A percentile compares a stretch with the other conserved stretches of the same genome.
These are phyloP conservation scores for Resseliella maxima DNA, from an alignment of 2,888 invertebrate genomes.

Conservation along the genomic window DNA sequence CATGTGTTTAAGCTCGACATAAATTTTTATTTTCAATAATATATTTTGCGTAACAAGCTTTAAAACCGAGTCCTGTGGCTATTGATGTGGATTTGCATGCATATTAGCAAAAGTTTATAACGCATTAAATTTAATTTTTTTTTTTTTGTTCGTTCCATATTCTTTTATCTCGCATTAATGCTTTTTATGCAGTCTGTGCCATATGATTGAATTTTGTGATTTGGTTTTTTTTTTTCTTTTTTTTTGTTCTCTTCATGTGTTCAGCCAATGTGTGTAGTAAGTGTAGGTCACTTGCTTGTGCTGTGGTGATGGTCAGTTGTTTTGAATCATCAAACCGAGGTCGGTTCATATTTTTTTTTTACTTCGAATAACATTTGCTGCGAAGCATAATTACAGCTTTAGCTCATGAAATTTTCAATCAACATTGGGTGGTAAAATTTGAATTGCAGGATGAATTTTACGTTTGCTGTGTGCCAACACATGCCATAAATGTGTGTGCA, in stretches of 20 bases:
- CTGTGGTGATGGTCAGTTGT: not conserved
- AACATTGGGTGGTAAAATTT: not conserved
- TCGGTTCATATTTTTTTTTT: not conserved
- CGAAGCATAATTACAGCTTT: not conserved
- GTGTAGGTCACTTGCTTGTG: not conserved
- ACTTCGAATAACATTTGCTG: not conserved
- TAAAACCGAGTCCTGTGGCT: not conserved
- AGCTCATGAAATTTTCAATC: constrained; percentile 2
- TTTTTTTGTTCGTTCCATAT: not conserved
- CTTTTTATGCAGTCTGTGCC: not conserved
- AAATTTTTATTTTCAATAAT: constrained; percentile 51
- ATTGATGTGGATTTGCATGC: constrained; percentile 36
- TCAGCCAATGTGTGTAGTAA: no score
- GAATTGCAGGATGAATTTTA: not conserved
- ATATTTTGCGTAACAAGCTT: constrained; percentile 37
- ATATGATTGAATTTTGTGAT: not conserved
- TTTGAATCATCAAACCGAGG: not conserved
- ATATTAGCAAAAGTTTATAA: constrained; percentile 25
- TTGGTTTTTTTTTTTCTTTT: not conserved
- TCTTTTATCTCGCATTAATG: not conserved
- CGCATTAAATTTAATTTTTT: constrained; percentile 1
- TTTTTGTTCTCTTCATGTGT: not conserved
- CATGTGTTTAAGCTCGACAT: not conserved
- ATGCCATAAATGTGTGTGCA: not conserved
- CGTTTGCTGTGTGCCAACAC: no score